These are phyloP conservation scores for Budorcas taxicolor DNA, from an alignment of 2,113 vertebrate genomes.

Conservation along the genomic window DNA sequence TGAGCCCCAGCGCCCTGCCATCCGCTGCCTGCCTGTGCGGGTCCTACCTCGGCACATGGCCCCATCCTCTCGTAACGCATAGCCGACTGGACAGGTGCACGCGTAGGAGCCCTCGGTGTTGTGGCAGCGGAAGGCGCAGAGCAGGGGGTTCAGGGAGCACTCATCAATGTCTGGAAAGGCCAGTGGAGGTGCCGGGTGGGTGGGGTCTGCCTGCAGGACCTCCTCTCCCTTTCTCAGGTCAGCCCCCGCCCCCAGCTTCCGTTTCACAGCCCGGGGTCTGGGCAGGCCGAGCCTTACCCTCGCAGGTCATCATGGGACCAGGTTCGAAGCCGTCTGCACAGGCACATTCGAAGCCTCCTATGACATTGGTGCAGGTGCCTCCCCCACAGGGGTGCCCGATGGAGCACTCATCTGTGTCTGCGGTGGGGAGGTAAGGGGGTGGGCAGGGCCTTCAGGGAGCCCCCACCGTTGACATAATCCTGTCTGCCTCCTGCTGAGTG, in stretches of 20 bases:
- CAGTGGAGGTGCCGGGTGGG: not conserved
- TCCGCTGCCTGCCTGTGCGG: rapidly evolving
- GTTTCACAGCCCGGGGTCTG: not conserved
- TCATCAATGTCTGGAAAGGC: constrained; percentile 89
- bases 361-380: constrained; percentile 91
- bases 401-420: constrained; percentile 94
- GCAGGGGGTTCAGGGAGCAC: constrained; percentile 90
- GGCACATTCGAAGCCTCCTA: constrained; percentile 92
- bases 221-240: not conserved
- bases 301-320: constrained; percentile 92
- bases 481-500: not conserved
- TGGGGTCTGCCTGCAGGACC: not conserved
- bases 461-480: not conserved
- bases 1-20: rapidly evolving
- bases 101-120: constrained; percentile 94
- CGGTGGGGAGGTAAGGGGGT: not conserved
- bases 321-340: constrained; percentile 95
- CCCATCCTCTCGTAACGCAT: constrained; percentile 89
- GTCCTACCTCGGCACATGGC: constrained; percentile 93
- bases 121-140: constrained; percentile 95
- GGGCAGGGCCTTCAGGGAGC: not conserved
- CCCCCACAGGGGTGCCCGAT: constrained; percentile 94
- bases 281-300: constrained; percentile 80
- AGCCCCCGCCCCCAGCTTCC: rapidly evolving
- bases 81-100: constrained; percentile 92